Conservation (phyloP, 1,140 invertebrate species). For the Sycophila sp. region DNA sequence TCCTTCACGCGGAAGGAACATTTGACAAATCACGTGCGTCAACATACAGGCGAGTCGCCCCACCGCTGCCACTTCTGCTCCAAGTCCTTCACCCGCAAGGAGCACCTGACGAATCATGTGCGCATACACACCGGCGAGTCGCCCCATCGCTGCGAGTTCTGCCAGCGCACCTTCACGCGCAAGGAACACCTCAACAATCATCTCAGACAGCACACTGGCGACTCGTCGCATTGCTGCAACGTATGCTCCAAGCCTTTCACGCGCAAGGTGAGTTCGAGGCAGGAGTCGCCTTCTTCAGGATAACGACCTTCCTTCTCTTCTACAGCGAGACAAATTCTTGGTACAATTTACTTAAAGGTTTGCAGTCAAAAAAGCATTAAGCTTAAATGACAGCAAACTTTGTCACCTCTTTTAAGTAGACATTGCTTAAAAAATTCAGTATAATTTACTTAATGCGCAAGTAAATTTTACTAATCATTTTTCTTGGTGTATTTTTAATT, state of each 20-base stretch:
- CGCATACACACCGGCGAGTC: constrained; percentile 79
- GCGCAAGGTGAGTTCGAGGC: constrained; percentile 71
- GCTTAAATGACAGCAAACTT: too few species aligned
- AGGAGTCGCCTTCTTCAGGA: not conserved
- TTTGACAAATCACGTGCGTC: constrained; percentile 86
- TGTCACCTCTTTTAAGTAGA: too few species aligned
- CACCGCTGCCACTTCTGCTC: constrained; percentile 84
- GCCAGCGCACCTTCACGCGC: constrained; percentile 82
- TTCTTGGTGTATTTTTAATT: too few species aligned
- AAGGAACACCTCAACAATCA: constrained; percentile 86
- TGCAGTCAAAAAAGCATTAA: too few species aligned
- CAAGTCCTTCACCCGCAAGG: constrained; percentile 86
- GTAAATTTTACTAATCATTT: too few species aligned
- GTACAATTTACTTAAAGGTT: too few species aligned
- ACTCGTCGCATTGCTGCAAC: constrained; percentile 85
- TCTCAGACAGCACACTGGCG: constrained; percentile 89
- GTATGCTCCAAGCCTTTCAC: constrained; percentile 89
- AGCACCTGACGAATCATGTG: constrained; percentile 82
- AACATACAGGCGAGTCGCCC: constrained; percentile 82
- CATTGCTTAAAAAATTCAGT: too few species aligned
- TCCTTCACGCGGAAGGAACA: constrained; percentile 91
- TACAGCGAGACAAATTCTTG: not conserved
- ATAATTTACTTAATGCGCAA: too few species aligned
- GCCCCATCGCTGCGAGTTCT: constrained; percentile 83
- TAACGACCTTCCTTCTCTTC: not conserved